Evolutionary conservation across 2,888 invertebrate genomes (phyloP).

Genomic region (Xanthorhoe spadicearia): DNA sequence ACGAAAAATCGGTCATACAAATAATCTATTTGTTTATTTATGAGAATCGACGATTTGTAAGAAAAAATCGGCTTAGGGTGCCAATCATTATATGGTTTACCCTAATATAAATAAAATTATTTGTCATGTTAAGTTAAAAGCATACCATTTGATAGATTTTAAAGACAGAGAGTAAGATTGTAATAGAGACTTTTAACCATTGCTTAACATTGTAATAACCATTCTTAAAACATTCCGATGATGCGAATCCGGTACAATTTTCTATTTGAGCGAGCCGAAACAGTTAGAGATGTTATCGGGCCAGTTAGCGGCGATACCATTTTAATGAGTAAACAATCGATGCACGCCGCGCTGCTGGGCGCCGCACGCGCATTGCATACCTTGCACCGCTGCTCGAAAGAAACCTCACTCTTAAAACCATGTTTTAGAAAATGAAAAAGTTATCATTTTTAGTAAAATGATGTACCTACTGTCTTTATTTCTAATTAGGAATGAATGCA

Average conservation of each 20-base stretch:
- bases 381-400: slow-evolving; percentile 35
- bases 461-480: too few relatives aligned
- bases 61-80: too few relatives aligned
- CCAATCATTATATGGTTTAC: too few relatives aligned
- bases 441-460: neutral
- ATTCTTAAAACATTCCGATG: slow-evolving; percentile 36
- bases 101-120: too few relatives aligned
- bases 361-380: slow-evolving; percentile 76
- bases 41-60: too few relatives aligned
- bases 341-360: slow-evolving; percentile 79
- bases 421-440: neutral
- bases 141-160: neutral
- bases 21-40: too few relatives aligned
- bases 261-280: slow-evolving; percentile 63
- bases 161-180: neutral
- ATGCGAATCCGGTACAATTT: slow-evolving; percentile 63
- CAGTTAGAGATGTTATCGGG: slow-evolving; percentile 81
- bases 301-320: slow-evolving; percentile 78
- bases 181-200: neutral
- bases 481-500: too few relatives aligned
- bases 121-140: too few relatives aligned
- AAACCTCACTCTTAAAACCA: slow-evolving; percentile 28
- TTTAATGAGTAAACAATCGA: slow-evolving; percentile 86
- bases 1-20: too few relatives aligned
- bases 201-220: slow-evolving; percentile 7